Evolutionary conservation across 2,113 vertebrate species (phyloP).

Genomic region (Tachysurus fulvidraco): DNA sequence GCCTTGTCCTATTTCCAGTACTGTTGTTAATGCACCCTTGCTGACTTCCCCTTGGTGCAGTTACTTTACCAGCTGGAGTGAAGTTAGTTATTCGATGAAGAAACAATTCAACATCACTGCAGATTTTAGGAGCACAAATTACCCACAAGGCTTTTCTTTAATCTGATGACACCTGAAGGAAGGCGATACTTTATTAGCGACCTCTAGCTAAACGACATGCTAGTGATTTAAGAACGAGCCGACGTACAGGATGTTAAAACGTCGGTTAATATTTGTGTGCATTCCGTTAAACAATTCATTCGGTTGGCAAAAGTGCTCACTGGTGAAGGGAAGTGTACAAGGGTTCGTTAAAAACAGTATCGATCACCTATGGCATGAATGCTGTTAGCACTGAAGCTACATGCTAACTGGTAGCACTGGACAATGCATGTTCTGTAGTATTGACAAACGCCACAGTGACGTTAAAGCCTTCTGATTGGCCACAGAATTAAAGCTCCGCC

Average conservation of each 20-base stretch:
- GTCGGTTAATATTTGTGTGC: not conserved
- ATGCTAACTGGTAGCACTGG: constrained; percentile 51
- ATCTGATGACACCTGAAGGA: not conserved
- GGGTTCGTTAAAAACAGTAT: not conserved
- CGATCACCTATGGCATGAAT: not conserved
- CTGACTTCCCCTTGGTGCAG: constrained; percentile 12
- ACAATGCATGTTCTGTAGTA: constrained; percentile 67
- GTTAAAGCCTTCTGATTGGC: constrained; percentile 68
- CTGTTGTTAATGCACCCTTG: constrained; percentile 4
- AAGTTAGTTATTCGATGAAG: not conserved
- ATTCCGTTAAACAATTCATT: not conserved
- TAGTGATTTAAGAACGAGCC: not conserved
- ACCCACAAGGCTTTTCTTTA: constrained; percentile 10
- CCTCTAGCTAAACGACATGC: not conserved
- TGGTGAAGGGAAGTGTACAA: not conserved
- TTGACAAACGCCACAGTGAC: constrained; percentile 57
- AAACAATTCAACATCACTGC: constrained; percentile 8
- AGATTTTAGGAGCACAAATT: constrained; percentile 15
- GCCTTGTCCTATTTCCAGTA: not conserved
- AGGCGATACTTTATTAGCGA: not conserved
- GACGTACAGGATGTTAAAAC: not conserved
- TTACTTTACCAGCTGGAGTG: not conserved
- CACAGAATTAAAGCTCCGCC: constrained; percentile 75
- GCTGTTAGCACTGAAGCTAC: constrained; percentile 11
- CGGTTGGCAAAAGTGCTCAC: not conserved